A percentile compares a stretch with the other conserved stretches of the same genome.
Evolutionary conservation across 2,113 vertebrate genomes (phyloP).

Genomic region (Sylvia atricapilla): DNA sequence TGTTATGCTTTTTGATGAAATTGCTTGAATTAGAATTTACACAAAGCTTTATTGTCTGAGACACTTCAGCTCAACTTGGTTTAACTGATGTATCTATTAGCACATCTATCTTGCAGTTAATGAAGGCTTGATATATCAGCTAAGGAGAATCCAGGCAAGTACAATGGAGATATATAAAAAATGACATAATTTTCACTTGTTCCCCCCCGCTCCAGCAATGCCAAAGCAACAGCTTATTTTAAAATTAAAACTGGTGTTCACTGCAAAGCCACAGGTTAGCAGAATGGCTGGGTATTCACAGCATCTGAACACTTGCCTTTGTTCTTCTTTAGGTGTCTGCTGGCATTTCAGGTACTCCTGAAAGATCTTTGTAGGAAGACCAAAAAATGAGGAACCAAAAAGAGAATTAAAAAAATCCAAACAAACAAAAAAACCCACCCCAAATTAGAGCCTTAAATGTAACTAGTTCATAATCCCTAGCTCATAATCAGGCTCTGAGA

Average conservation of each 20-base stretch:
- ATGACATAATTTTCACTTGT: not conserved
- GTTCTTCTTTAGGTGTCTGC: not conserved
- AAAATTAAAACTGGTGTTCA: not conserved
- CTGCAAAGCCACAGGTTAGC: not conserved
- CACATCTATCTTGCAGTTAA: not conserved
- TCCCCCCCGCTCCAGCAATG: not conserved
- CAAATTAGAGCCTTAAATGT: not conserved
- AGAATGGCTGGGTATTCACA: not conserved
- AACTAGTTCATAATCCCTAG: not conserved
- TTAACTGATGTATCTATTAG: constrained; percentile 24
- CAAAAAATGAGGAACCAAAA: not conserved
- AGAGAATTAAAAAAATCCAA: not conserved
- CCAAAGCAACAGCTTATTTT: not conserved
- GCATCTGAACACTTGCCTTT: not conserved
- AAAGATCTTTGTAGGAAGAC: not conserved
- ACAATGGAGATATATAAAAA: not conserved
- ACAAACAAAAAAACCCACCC: too few relatives aligned
- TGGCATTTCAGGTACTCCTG: not conserved
- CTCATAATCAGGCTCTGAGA: not conserved
- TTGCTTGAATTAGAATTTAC: constrained; percentile 10
- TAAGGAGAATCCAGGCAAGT: not conserved
- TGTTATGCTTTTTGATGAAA: constrained; percentile 33
- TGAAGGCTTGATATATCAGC: not conserved
- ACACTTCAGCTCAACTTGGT: not conserved
- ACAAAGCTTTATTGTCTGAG: constrained; percentile 2